phyloP scores from a whole-genome alignment of 2,797 vertebrate genomes.

The Sebastes kiyomatsui region DNA sequence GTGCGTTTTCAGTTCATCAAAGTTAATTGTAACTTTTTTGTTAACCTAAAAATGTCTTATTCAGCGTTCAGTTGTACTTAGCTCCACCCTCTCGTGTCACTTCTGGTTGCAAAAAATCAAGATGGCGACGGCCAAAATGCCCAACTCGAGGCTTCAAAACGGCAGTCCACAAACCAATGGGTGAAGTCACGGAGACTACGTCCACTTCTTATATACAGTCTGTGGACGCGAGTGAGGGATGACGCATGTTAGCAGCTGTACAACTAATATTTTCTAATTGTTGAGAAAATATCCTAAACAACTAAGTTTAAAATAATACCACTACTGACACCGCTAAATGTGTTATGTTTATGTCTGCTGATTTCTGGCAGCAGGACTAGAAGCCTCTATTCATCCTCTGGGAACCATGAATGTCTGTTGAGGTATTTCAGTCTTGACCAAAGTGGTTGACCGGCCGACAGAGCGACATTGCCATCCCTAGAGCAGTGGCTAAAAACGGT shows the following conservation, averaged over 20 bases:
- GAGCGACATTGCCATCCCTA: not conserved
- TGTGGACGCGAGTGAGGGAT: not conserved
- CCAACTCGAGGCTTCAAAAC: too few species aligned
- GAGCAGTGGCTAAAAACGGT: not conserved
- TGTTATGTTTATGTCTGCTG: not conserved
- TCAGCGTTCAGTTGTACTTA: not conserved
- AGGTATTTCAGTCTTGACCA: not conserved
- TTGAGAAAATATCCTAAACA: not conserved
- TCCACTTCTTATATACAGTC: too few species aligned
- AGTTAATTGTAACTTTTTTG: too few species aligned
- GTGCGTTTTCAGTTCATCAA: too few species aligned
- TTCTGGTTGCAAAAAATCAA: not conserved
- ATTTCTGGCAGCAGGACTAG: not conserved
- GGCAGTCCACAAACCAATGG: too few species aligned
- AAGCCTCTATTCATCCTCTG: not conserved
- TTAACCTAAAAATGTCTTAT: too few species aligned
- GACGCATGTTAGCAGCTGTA: not conserved
- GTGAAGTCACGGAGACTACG: too few species aligned
- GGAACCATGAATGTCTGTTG: not conserved
- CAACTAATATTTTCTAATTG: not conserved
- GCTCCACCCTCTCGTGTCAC: not conserved
- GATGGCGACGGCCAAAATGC: too few species aligned
- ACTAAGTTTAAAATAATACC: not conserved
- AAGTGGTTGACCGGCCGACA: not conserved
- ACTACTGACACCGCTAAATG: not conserved